Evolutionary conservation across 2,113 vertebrate species (phyloP).

Genomic region (Ptilorrhoa leucosticta): DNA sequence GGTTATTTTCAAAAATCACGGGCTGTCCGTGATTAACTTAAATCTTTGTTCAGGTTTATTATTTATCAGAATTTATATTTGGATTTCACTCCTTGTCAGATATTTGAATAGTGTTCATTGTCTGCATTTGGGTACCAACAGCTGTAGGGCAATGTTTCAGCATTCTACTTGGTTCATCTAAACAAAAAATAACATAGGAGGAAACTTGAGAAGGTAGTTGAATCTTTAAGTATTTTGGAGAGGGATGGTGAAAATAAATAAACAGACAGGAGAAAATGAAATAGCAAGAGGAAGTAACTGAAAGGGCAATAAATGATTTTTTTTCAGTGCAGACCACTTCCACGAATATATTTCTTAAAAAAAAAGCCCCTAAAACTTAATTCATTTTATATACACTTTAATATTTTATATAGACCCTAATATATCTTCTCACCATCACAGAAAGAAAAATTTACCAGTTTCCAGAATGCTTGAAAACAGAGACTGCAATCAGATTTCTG

Average conservation of each 20-base stretch:
- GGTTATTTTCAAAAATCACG: neutral
- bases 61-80: neutral
- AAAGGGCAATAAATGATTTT: neutral
- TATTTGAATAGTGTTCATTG: neutral
- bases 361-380: rapidly evolving
- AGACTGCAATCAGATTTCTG: neutral
- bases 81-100: neutral
- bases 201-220: neutral
- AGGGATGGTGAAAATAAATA: neutral
- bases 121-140: neutral
- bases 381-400: neutral
- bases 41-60: neutral
- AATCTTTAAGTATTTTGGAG: neutral
- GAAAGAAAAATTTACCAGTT: neutral
- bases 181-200: neutral
- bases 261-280: neutral
- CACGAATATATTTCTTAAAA: neutral
- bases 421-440: neutral
- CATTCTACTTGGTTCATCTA: neutral
- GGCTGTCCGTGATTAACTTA: neutral
- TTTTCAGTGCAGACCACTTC: neutral
- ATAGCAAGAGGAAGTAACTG: neutral
- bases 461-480: neutral
- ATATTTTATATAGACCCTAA: neutral
- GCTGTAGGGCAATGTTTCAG: neutral